Evolutionary conservation across 1,140 invertebrate species (phyloP), one percentile per base, ranked within the genome.

Genomic region (Mya arenaria): DNA sequence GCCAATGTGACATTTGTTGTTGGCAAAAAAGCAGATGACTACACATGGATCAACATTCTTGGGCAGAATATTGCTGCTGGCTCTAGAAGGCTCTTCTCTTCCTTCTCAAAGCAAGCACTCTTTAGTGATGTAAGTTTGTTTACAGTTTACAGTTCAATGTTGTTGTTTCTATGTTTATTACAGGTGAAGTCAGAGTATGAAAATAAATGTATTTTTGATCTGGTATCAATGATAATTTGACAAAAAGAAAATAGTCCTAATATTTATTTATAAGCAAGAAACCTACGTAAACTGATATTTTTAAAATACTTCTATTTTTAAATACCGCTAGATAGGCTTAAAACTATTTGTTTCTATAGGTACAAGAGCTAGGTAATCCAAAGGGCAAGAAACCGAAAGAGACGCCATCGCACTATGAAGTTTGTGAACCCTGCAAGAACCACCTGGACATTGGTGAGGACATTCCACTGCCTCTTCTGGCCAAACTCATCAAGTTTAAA

Each of bases 371-470:
- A 39, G 91, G 90, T 25, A 92, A 92, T 85, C 92, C 91, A 17
- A 92, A 92, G 80, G 72, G 71, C 32, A 92, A 92, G 79, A 92
- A 92, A 71, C 81, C 80, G 13, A 92, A 92, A 82, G 91, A 92
- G 37, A 82, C 86, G 48, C 89, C 90, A 39, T 56, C 81, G 17
- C 84, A 89, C 83, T 91, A 73, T 87, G 92, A 93, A 86, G 83
- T 92, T 8, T 92, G 90, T 88, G 92, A 93, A 44, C 78, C 89
- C 23, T 88, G 89, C 55, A 92, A 91, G 75, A 66, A 78, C 19
- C 82, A 89, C 71, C 79, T 93, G 10, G 92, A 93, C 56, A 86
- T 87, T 37, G 87, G 84, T 60, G 90, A 92, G 62, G 90, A 91
- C 23, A 88, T 93, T 10, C 90, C 92, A 23, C 52, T 89, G 8